Conservation (phyloP, 2,113 vertebrate genomes). For the Pyxicephalus adspersus region DNA sequence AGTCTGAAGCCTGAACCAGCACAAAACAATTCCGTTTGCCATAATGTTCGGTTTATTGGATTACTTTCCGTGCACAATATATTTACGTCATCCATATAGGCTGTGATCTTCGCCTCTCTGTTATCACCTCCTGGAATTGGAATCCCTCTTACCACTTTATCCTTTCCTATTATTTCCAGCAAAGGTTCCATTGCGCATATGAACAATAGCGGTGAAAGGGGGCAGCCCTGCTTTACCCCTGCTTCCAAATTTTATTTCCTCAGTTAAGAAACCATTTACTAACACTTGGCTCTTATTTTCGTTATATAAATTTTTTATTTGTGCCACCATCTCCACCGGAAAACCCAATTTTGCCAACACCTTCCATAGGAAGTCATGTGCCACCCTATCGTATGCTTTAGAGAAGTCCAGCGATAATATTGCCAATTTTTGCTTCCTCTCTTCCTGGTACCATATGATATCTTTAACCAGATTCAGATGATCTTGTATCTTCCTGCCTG, state of each 20-base stretch:
- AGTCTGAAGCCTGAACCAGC: too few relatives aligned
- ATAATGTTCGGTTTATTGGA: too few relatives aligned
- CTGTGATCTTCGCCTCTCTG: accelerated
- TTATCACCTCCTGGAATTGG: not conserved
- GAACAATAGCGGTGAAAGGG: not conserved
- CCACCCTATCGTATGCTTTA: not conserved
- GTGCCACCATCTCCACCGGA: too few relatives aligned
- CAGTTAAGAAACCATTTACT: not conserved
- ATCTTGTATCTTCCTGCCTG: not conserved
- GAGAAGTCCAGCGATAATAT: not conserved
- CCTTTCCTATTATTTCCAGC: not conserved
- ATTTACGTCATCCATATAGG: not conserved
- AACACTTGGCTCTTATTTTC: not conserved
- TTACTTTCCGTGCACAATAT: not conserved
- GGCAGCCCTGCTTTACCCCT: not conserved
- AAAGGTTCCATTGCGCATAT: not conserved
- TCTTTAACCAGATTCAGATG: not conserved
- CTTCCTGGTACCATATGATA: not conserved
- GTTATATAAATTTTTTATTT: not conserved
- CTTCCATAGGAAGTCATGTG: not conserved
- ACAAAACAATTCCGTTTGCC: too few relatives aligned
- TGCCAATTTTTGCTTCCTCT: not conserved
- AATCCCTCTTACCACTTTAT: not conserved
- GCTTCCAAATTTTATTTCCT: not conserved
- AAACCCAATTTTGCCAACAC: not conserved